Percentiles rank a stretch among this genome's conserved stretches.
These are phyloP conservation scores for Nautilus pompilius DNA, from an alignment of 1,140 invertebrate species.

Conservation along the genomic window DNA sequence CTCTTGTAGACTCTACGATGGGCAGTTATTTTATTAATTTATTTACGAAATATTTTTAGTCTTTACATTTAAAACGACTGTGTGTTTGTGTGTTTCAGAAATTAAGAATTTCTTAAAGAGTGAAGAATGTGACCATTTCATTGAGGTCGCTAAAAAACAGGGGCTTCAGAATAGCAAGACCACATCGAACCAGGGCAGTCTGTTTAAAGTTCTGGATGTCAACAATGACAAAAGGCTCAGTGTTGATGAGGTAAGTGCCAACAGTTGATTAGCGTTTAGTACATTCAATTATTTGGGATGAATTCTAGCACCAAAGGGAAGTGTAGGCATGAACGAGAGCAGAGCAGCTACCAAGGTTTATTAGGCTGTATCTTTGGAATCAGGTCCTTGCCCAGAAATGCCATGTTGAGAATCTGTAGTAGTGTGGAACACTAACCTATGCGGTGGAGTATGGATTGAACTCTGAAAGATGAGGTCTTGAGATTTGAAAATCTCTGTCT, in stretches of 20 bases:
- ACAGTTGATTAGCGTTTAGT: neutral
- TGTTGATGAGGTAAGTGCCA: conserved; percentile 15
- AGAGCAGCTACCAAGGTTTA: neutral
- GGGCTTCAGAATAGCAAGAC: conserved; percentile 16
- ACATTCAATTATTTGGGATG: neutral
- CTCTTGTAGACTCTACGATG: neutral
- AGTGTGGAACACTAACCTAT: too few species aligned
- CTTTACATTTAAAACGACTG: too few species aligned
- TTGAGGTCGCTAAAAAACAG: conserved; percentile 10
- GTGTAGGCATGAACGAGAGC: neutral
- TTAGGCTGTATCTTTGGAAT: too few species aligned
- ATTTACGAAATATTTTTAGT: neutral
- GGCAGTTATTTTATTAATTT: neutral
- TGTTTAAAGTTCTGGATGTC: conserved; percentile 10
- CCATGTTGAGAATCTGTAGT: too few species aligned
- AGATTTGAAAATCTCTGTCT: too few species aligned
- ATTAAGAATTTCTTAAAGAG: conserved; percentile 12
- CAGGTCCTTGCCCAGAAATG: too few species aligned
- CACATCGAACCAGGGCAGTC: neutral
- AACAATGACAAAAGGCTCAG: conserved; percentile 10
- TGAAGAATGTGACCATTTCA: conserved; percentile 22
- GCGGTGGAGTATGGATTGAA: too few species aligned
- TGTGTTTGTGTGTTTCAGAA: conserved; percentile 12
- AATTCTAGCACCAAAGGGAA: neutral
- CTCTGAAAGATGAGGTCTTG: too few species aligned